Conservation (phyloP, 1,140 invertebrate genomes). For the Trachelipus rathkii region DNA sequence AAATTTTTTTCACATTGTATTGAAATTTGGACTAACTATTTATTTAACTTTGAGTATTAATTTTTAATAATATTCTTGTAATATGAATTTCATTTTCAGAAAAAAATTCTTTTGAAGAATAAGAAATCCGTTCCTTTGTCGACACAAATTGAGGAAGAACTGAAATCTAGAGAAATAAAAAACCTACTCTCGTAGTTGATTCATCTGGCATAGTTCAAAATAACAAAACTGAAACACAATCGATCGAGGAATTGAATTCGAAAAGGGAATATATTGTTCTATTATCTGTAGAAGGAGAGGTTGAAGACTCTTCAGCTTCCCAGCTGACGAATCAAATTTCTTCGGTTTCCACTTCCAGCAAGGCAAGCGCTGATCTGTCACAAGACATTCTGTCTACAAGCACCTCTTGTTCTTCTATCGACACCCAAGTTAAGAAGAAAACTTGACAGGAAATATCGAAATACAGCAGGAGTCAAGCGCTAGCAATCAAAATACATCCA, state of each 20-base stretch:
- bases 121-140: neutral
- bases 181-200: neutral
- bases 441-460: neutral
- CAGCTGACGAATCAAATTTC: neutral
- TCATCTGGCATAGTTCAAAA: neutral
- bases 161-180: constrained; percentile 1
- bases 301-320: neutral
- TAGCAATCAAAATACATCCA: too few species aligned
- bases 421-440: neutral
- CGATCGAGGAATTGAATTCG: neutral
- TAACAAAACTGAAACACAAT: neutral
- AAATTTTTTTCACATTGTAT: neutral
- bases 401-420: neutral
- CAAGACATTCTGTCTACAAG: neutral
- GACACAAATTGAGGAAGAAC: neutral
- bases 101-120: neutral
- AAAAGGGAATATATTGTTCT: constrained; percentile 23
- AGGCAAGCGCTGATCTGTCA: neutral
- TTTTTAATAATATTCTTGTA: neutral
- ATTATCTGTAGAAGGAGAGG: constrained; percentile 22
- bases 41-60: neutral
- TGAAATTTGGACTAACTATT: neutral
- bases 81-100: neutral
- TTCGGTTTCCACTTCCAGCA: neutral
- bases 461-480: too few species aligned